Conservation (phyloP, 64 coral and sea anemone species). For the Montipora sp. region DNA sequence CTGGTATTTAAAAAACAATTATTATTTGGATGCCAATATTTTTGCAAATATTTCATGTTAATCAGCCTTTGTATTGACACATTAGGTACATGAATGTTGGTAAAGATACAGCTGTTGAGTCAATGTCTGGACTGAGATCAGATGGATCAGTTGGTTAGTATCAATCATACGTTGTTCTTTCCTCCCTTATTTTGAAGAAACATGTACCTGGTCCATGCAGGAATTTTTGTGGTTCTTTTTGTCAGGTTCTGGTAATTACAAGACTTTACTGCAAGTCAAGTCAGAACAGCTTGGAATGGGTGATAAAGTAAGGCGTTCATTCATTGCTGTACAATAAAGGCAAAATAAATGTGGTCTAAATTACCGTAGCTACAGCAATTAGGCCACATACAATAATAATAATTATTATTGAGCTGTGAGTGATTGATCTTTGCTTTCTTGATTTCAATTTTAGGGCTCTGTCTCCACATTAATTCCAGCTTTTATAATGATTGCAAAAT, state of each 20-base stretch:
- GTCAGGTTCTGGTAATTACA: conserved; percentile 57
- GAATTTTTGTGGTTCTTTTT: neutral
- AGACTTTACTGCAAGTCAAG: conserved; percentile 77
- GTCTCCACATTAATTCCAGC: too few relatives aligned
- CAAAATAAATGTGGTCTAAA: neutral
- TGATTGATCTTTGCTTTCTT: too few relatives aligned
- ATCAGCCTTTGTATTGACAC: neutral
- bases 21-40: neutral
- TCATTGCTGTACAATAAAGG: neutral
- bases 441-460: too few relatives aligned
- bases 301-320: conserved; percentile 67
- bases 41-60: neutral
- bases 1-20: neutral
- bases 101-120: conserved; percentile 66
- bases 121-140: conserved; percentile 78
- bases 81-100: conserved; percentile 84
- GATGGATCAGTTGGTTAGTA: conserved; percentile 47
- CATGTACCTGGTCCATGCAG: neutral
- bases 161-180: neutral
- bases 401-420: too few relatives aligned
- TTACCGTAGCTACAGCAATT: neutral
- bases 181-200: neutral
- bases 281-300: conserved; percentile 92
- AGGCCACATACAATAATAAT: neutral
- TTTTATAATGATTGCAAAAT: neutral